A percentile compares a stretch with the other conserved stretches of the same genome.
These are phyloP conservation scores for Sebastes fasciatus DNA, from an alignment of 2,113 vertebrate genomes.

Conservation along the genomic window DNA sequence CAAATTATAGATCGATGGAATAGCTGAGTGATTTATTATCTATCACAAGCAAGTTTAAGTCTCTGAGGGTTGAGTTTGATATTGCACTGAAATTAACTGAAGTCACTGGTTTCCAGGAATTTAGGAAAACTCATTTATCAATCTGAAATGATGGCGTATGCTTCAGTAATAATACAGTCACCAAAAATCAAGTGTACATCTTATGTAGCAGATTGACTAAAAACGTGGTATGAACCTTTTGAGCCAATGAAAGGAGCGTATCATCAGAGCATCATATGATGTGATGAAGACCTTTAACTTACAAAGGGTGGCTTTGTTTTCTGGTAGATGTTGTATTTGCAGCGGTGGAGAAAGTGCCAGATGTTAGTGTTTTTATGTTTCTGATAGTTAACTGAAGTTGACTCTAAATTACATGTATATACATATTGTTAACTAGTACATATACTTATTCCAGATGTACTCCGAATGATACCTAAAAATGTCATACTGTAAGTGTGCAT, in stretches of 20 bases:
- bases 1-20: background rate
- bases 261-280: conserved; percentile 51
- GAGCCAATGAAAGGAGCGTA: background rate
- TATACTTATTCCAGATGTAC: background rate
- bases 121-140: background rate
- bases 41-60: background rate
- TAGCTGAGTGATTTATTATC: background rate
- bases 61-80: background rate
- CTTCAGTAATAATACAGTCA: background rate
- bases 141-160: background rate
- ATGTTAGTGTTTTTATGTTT: background rate
- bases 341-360: background rate
- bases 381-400: background rate
- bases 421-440: background rate
- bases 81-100: background rate
- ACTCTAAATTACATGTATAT: background rate
- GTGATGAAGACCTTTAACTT: background rate
- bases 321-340: background rate
- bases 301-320: conserved; percentile 27
- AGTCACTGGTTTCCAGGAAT: background rate
- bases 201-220: background rate
- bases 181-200: background rate
- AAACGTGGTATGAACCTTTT: background rate
- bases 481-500: background rate
- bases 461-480: background rate